Percentiles rank a stretch among this genome's conserved stretches.
phyloP scores from a whole-genome alignment of 2,113 vertebrate genomes.

The Campylorhamphus procurvoides region DNA sequence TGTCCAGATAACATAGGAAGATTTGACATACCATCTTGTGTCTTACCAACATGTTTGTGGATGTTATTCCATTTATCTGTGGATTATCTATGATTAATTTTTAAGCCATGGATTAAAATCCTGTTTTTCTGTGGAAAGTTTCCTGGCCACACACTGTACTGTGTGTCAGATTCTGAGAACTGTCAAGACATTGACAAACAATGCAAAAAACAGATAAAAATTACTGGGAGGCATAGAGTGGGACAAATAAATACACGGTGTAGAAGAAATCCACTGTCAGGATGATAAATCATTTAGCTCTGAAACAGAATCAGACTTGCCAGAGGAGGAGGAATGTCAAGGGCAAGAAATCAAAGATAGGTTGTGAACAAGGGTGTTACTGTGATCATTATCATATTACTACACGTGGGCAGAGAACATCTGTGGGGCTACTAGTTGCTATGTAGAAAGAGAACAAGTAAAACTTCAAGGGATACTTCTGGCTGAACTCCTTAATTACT shows the following conservation, averaged over 20 bases:
- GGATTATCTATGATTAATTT: background rate
- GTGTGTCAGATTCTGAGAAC: background rate
- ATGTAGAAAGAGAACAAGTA: background rate
- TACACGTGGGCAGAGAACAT: background rate
- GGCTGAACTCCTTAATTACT: background rate
- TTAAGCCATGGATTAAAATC: background rate
- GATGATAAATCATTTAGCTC: conserved; percentile 13
- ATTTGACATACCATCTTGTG: background rate
- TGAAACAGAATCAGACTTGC: conserved; percentile 20
- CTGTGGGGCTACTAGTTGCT: background rate
- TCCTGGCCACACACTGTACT: background rate
- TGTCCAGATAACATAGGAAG: background rate
- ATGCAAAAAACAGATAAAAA: background rate
- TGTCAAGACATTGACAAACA: background rate
- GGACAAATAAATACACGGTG: background rate
- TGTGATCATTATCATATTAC: conserved; percentile 26
- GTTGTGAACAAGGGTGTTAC: conserved; percentile 2
- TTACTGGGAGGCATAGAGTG: background rate
- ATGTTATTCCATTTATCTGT: background rate
- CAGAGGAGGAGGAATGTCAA: conserved; percentile 15
- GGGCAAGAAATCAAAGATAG: conserved; percentile 31
- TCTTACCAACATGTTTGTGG: background rate
- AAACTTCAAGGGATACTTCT: background rate
- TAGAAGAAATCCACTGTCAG: conserved; percentile 14
- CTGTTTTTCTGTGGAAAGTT: background rate